Conservation (phyloP, 1,140 invertebrate species). For the Chionoecetes opilio region DNA sequence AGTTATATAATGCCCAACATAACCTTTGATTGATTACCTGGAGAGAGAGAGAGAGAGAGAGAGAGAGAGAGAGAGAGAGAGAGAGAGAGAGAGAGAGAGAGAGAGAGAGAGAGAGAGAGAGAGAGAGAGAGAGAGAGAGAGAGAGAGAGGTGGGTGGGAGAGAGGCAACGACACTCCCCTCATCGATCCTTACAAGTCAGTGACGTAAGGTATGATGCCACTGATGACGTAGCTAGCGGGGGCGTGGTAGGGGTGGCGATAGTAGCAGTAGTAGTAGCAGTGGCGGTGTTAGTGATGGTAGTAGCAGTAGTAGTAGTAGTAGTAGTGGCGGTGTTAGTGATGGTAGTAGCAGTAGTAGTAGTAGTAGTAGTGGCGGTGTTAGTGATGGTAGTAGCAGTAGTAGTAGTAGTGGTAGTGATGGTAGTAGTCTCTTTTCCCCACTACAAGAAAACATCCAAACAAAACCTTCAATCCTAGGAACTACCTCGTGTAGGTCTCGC, state of each 20-base stretch:
- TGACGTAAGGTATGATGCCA: not conserved
- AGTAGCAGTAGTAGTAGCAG: not conserved
- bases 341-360: too few species aligned
- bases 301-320: not conserved
- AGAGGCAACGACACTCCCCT: not conserved
- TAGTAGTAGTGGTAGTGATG: too few species aligned
- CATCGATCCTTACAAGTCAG: not conserved
- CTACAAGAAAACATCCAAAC: too few species aligned
- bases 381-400: too few species aligned
- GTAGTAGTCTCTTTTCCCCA: too few species aligned
- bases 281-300: not conserved
- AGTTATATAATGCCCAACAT: too few species aligned
- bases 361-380: too few species aligned
- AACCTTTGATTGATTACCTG: too few species aligned
- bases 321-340: too few species aligned
- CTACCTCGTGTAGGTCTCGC: too few species aligned
- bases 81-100: slow-evolving; percentile 28
- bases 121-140: not conserved
- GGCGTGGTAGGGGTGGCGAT: not conserved
- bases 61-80: not conserved
- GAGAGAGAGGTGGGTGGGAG: not conserved
- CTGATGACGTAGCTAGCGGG: not conserved
- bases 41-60: not conserved
- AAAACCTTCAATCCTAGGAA: too few species aligned
- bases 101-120: slow-evolving; percentile 10